Evolutionary conservation across 1,140 invertebrate species (phyloP).

Genomic region (Wasmannia auropunctata): DNA sequence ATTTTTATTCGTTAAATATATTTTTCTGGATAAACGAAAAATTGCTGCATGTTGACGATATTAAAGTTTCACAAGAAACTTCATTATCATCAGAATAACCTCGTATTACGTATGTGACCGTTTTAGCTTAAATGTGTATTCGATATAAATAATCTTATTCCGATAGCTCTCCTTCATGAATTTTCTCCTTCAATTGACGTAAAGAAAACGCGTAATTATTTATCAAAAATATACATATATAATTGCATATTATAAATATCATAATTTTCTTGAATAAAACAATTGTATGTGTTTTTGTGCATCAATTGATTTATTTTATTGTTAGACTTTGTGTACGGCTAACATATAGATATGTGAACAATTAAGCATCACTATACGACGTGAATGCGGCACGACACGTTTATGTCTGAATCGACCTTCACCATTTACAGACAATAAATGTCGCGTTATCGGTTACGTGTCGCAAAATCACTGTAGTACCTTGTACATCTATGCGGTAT

Average conservation of each 20-base stretch:
- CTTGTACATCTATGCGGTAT: background rate
- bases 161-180: background rate
- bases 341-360: too few species aligned
- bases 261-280: too few species aligned
- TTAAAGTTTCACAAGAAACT: background rate
- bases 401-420: too few species aligned
- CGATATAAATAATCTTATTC: background rate
- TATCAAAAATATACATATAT: too few species aligned
- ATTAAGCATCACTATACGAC: too few species aligned
- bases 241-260: too few species aligned
- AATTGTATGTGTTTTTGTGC: too few species aligned
- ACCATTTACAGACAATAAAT: constrained; percentile 12
- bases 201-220: too few species aligned
- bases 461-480: background rate
- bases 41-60: background rate
- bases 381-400: too few species aligned
- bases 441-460: background rate
- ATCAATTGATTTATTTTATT: too few species aligned
- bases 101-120: background rate
- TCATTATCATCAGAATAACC: background rate
- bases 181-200: too few species aligned
- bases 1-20: background rate
- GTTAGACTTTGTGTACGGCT: too few species aligned
- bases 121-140: background rate
- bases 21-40: background rate